A percentile compares a stretch with the other conserved stretches of the same genome.
These are phyloP conservation scores for Labeo catla DNA, from an alignment of 2,113 vertebrate species.

Conservation along the genomic window DNA sequence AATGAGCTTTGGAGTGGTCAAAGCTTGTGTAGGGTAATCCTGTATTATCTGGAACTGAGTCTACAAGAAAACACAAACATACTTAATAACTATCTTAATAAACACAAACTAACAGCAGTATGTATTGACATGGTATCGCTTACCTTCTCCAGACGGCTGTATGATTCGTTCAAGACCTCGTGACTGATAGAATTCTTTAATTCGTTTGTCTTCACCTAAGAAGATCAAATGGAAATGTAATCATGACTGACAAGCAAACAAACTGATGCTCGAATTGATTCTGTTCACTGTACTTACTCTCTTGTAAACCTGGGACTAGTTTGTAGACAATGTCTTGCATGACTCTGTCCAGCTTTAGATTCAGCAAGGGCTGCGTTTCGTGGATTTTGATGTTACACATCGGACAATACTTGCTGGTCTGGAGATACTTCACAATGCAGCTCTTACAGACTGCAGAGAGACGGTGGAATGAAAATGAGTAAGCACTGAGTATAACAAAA, in stretches of 20 bases:
- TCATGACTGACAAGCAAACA: not conserved
- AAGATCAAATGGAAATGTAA: not conserved
- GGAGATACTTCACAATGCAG: conserved; percentile 97
- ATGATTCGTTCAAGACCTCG: conserved; percentile 91
- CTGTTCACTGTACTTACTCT: conserved; percentile 80
- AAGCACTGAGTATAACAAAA: not conserved
- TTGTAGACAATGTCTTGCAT: conserved; percentile 99
- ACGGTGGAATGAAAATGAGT: not conserved
- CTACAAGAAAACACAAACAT: conserved; percentile 66
- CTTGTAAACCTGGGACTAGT: conserved; percentile 94
- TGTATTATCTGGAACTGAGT: conserved; percentile 83
- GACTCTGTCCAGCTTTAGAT: conserved; percentile 95
- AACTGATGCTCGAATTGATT: not conserved
- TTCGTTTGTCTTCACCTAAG: conserved; percentile 93
- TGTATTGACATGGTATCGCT: not conserved
- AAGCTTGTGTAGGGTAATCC: conserved; percentile 92
- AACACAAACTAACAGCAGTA: not conserved
- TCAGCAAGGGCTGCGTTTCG: conserved; percentile 95
- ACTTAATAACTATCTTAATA: not conserved
- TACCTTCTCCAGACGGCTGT: conserved; percentile 88
- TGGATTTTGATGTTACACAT: conserved; percentile 99
- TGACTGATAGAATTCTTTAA: conserved; percentile 96
- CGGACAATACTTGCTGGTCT: conserved; percentile 98
- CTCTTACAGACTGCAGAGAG: conserved; percentile 90
- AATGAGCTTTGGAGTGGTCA: conserved; percentile 94